A percentile compares a stretch with the other conserved stretches of the same genome.
phyloP scores from a whole-genome alignment of 2,888 invertebrate species.

The Noctua pronuba region DNA sequence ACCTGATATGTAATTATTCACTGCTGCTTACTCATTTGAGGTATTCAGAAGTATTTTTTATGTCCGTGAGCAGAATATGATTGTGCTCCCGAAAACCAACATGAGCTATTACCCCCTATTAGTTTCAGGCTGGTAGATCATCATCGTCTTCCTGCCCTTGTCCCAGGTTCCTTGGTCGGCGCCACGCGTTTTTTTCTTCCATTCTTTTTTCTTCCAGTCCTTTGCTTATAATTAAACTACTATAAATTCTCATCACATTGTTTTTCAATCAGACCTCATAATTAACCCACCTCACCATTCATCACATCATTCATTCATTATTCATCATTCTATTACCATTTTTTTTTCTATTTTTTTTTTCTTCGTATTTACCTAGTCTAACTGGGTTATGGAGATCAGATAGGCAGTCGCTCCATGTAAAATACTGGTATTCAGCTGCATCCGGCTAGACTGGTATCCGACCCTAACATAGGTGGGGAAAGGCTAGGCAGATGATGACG shows the following conservation, averaged over 20 bases:
- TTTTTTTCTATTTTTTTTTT: no score
- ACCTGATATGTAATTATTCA: slow-evolving; percentile 26
- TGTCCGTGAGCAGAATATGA: not conserved
- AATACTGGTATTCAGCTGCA: no score
- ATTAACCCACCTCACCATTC: no score
- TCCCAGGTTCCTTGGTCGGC: not conserved
- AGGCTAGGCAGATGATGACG: no score
- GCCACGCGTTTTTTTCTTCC: not conserved
- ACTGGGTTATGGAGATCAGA: no score
- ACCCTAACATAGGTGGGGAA: no score
- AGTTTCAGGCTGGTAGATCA: not conserved
- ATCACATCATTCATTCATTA: no score
- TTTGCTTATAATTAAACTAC: not conserved
- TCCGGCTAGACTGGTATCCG: no score
- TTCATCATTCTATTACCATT: no score
- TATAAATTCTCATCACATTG: not conserved
- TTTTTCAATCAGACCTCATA: not conserved
- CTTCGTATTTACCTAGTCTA: no score
- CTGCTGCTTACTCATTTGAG: slow-evolving; percentile 29
- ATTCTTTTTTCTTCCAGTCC: not conserved
- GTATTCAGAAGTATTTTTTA: not conserved
- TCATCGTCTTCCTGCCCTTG: not conserved
- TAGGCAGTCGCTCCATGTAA: no score
- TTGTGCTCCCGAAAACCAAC: not conserved
- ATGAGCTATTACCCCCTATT: not conserved